Conservation (phyloP, 1,140 invertebrate genomes). For the Drosophila virilis region DNA sequence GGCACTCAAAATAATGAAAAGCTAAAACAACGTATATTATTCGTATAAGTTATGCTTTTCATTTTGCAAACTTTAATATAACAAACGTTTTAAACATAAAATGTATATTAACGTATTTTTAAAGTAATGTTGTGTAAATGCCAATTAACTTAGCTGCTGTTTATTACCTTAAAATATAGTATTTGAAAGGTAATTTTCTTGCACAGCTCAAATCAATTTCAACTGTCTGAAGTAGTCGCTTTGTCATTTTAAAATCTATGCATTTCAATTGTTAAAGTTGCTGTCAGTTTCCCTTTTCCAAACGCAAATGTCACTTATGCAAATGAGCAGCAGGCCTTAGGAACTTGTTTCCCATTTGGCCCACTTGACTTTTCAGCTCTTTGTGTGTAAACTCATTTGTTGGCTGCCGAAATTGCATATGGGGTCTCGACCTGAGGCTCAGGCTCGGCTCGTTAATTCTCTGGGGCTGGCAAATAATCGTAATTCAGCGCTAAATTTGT, state of each 20-base stretch:
- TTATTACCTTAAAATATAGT: too few relatives aligned
- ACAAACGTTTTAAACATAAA: too few relatives aligned
- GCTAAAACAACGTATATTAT: too few relatives aligned
- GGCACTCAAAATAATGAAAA: too few relatives aligned
- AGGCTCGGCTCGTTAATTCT: slow-evolving; percentile 20
- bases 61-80: too few relatives aligned
- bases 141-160: too few relatives aligned
- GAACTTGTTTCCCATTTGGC: slow-evolving; percentile 16
- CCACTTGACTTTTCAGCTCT: slow-evolving; percentile 30
- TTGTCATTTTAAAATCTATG: not conserved
- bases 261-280: not conserved
- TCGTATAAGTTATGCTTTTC: too few relatives aligned
- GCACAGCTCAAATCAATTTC: not conserved
- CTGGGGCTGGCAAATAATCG: slow-evolving; percentile 34
- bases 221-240: not conserved
- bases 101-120: too few relatives aligned
- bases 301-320: slow-evolving; percentile 57
- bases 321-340: slow-evolving; percentile 54
- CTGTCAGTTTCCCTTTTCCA: not conserved
- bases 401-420: slow-evolving; percentile 21
- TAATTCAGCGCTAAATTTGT: slow-evolving; percentile 49
- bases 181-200: not conserved
- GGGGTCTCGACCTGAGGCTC: slow-evolving; percentile 5
- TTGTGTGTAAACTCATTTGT: not conserved
- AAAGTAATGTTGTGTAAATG: too few relatives aligned